Base-by-base conservation (phyloP, 1,140 invertebrate species). In the Aphis craccivora region DNA sequence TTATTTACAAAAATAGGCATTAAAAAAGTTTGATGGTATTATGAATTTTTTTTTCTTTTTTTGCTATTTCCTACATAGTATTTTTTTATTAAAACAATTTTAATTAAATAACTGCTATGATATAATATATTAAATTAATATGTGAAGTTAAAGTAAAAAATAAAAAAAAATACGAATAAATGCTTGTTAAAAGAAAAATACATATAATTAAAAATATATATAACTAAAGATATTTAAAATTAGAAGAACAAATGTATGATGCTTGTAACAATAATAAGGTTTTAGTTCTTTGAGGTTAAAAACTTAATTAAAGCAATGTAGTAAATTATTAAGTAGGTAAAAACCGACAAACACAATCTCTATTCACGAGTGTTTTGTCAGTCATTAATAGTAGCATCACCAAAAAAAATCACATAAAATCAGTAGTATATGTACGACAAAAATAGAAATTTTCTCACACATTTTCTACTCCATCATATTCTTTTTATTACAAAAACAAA, bases 1-100 rank as follows among this genome's bases (percentile, higher is more conserved):
- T 55, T 92, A 84, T 92, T 86, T 86, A 93, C 91, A 93, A 93
- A 93, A 93, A 93, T 86, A 93, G 48, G 55, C 45, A 84, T 92
- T 14, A 76, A 76, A 81, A 83, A 92, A 92, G n/a, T 22, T 51
- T 86, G 25, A 37, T 51, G 6, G 20, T 55, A 53, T 51, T 1
- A 23, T 92, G 37, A 37, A 40, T 30, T 83, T 81, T 43, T 81
- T 81, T 43, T 76, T 53, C n/a, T 22, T n/a, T 93, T n/a, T 93
- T 84, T 89, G 23, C n/a, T 37, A 55, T 89, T 89, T 87, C 25
- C 43, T 87, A n/a, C 4, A 87, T 20, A 35, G 18, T 35, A 86
- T 89, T 8, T 55, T n/a, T 76, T 76, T n/a, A 25, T 40, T 86
- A 83, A 22, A 48, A 87, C 48, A 83, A 35, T 4, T 48, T 51